Evolutionary conservation across 2,113 vertebrate species (phyloP), one percentile per base, ranked within the genome.

Genomic region (Zosterops pallidus): DNA sequence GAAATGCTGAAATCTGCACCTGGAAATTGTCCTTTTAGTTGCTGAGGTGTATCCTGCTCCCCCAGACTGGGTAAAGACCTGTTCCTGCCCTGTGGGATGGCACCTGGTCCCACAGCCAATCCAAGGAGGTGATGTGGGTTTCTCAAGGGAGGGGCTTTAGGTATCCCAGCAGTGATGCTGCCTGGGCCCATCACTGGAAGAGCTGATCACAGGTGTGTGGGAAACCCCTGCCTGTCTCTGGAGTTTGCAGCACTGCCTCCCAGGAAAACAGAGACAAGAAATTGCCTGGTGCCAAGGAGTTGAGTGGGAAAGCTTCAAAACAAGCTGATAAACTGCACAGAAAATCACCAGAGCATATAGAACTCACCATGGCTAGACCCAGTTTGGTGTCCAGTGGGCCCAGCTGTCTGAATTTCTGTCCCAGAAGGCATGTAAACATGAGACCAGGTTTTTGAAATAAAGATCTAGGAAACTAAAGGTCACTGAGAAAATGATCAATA

Each of bases 291-390:
- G 77, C 23, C 4, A 41, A 89, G 56, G 25, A 76, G 6, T 12
- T 1, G 19, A 62, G 42, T 42, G 82, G 69, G 26, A 52, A 87
- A 92, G 35, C n/a, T 91, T 47, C 47, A 91, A 67, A 95, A 29
- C 2, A 5, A 89, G 53, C 24, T 29, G 47, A 74, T 65, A 59
- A 80, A 81, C 26, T 28, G 21, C 22, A n/a, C 9, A 67, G 64
- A 59, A 89, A 47, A 16, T 41, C 87, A 39, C 19, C 0, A 2
- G 29, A 39, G 31, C 31, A 59, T 14, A 10, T 3, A 0, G 11
- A 49, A 14, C 21, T 91, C 77, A 49, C 29, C 70, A 31, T 35
- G 15, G 39, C 5, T 86, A 33, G 28, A 79, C 41, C 5, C 21
- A 64, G 29, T 60, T 44, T 35, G 50, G 14, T 17, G n/a, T n/a